Evolutionary conservation across 1,140 invertebrate species (phyloP), one percentile per base, ranked within the genome.

Genomic region (Lordiphosa collinella): DNA sequence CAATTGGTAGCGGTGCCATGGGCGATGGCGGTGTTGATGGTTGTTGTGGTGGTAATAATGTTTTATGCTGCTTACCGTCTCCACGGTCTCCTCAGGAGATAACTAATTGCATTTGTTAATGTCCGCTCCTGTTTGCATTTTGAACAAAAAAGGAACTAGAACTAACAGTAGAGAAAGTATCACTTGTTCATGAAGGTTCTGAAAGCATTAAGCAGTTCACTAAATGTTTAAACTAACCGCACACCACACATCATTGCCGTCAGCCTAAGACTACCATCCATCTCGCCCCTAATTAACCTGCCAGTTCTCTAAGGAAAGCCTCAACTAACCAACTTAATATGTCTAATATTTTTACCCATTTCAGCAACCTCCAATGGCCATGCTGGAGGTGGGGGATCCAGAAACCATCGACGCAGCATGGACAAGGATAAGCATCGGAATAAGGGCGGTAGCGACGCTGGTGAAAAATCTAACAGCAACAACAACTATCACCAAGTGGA

Each of bases 351-450:
- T 60, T 5, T 52, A 34, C 53, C 11, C 7, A 14, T 32, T 52
- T 75, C 36, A 76, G 80, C 76, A 35, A 85, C 87, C 49, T 68
- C 84, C 56, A 89, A 89, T 82, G 88, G 86, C 25, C 87, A 88
- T 48, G 70, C 71, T 57, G 68, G 66, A 9, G 53, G 48, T 7
- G 46, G 46, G 22, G 66, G 65, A 49, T 65, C 66, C 32, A 88
- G 80, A 63, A 80, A 78, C 60, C 68, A 89, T 56, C 79, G 86
- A 34, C 86, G 88, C 49, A 88, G 87, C 54, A 59, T 84, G 57
- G 86, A 89, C 59, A 89, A 89, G 63, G 88, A 89, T n/a, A 84
- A 84, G 48, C 66, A 80, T 64, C 76, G 78, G 18, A 87, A 85
- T 22, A 86, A 84, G 46, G 43, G 58, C 66, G 60, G 25, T 57